These are phyloP conservation scores for Rhinolophus ferrumequinum DNA, from an alignment of 2,113 vertebrate genomes.

Conservation along the genomic window DNA sequence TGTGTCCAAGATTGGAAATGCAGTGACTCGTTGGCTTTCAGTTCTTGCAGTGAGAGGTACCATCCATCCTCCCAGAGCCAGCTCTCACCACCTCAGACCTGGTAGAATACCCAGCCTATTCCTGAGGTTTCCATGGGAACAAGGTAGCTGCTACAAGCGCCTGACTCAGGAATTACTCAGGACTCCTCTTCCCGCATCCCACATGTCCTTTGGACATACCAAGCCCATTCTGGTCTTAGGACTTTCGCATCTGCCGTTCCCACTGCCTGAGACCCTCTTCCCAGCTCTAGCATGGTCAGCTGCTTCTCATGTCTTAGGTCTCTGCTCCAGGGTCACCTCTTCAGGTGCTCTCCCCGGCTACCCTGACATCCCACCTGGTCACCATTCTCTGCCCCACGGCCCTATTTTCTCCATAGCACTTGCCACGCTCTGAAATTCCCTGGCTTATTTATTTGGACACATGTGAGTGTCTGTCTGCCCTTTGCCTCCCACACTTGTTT, in stretches of 20 bases:
- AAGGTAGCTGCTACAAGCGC: background rate
- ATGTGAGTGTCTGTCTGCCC: too few species aligned
- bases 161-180: rapidly evolving
- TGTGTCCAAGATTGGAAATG: background rate
- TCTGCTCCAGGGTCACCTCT: background rate
- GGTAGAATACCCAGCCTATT: background rate
- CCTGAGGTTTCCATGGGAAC: background rate
- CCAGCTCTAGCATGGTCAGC: too few species aligned
- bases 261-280: background rate
- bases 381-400: rapidly evolving
- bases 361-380: background rate
- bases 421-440: background rate
- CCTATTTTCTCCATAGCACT: background rate
- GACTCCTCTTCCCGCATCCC: background rate
- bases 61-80: too few species aligned
- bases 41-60: background rate
- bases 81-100: background rate
- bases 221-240: background rate
- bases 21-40: rapidly evolving
- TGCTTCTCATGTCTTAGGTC: background rate
- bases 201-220: rapidly evolving
- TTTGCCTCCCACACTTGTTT: too few species aligned
- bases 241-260: background rate
- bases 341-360: background rate
- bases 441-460: background rate